These are phyloP conservation scores for Brenthis ino DNA, from an alignment of 2,888 invertebrate species.

Conservation along the genomic window DNA sequence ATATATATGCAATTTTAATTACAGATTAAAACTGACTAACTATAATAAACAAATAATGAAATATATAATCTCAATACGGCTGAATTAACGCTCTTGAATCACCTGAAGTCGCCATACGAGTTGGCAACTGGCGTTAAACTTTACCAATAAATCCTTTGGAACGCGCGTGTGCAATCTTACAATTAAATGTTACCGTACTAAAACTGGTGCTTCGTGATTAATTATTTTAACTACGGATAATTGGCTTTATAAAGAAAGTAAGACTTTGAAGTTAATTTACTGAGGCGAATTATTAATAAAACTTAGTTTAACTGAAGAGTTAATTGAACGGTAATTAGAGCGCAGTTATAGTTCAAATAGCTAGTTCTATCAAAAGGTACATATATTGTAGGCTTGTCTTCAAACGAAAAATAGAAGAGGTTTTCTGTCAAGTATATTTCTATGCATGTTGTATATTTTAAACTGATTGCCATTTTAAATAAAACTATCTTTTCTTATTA, in stretches of 20 bases:
- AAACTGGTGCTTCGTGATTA: constrained; percentile 15
- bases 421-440: too few relatives aligned
- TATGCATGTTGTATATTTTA: too few relatives aligned
- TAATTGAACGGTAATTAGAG: too few relatives aligned
- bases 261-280: neutral
- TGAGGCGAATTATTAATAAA: neutral
- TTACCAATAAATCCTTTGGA: constrained; percentile 42
- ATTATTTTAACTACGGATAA: constrained; percentile 21
- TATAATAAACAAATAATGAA: constrained; percentile 4
- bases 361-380: too few relatives aligned
- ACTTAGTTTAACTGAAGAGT: too few relatives aligned
- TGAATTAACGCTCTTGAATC: neutral
- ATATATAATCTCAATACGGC: constrained; percentile 4
- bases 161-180: constrained; percentile 34
- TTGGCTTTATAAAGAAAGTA: constrained; percentile 11
- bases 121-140: constrained; percentile 35
- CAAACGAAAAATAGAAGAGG: too few relatives aligned
- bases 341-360: too few relatives aligned
- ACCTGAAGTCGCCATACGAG: constrained; percentile 29
- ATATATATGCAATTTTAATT: too few relatives aligned
- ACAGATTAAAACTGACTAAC: neutral
- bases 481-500: too few relatives aligned
- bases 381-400: too few relatives aligned
- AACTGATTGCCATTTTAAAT: too few relatives aligned
- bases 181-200: constrained; percentile 30